Evolutionary conservation across 2,888 invertebrate genomes (phyloP), one percentile per base, ranked within the genome.

Genomic region (Pantelozetes paolii): DNA sequence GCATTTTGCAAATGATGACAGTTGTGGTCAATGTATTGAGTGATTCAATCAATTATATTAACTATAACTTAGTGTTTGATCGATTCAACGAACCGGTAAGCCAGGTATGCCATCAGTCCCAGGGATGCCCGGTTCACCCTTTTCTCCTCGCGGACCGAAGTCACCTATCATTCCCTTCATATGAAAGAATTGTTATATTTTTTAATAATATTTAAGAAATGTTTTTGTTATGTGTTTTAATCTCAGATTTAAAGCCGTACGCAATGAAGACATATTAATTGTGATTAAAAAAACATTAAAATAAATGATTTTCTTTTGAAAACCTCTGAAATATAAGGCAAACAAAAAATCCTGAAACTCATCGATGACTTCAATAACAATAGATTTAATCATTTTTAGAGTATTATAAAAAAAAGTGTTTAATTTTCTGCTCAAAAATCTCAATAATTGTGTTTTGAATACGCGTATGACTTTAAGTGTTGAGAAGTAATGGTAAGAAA

Each of bases 21-120:
- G 54, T 23, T 62, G 62, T 62, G 62, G 62, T 62, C 62, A 62
- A 57, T 23, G n/a, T 6, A 57, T 57, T 28, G 18, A 57, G 64
- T 23, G n/a, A 28, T 32, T 64, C 64, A 64, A 20, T 26, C 64
- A 64, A 64, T 64, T 26, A 23, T 23, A 32, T 64, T 20, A 26
- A 64, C 28, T n/a, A 48, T 57, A 59, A 70, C 3, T 75, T 42
- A 15, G 42, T 59, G 32, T 73, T 36, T 36, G 36, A 36, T 36
- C 6, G 36, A 36, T 11, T 62, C 72, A 75, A 73, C 73, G 76
- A 75, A 77, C 77, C 76, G 76, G 74, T 72, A 76, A 77, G 67
- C 93, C 93, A 80, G 93, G 93, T 82, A 94, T 94, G 81, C 93
- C 93, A 83, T 94, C 93, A 77, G 93, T 94, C 81, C 93, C 94